Conservation (phyloP, 2,888 invertebrate genomes). For the Catocala fraxini region DNA sequence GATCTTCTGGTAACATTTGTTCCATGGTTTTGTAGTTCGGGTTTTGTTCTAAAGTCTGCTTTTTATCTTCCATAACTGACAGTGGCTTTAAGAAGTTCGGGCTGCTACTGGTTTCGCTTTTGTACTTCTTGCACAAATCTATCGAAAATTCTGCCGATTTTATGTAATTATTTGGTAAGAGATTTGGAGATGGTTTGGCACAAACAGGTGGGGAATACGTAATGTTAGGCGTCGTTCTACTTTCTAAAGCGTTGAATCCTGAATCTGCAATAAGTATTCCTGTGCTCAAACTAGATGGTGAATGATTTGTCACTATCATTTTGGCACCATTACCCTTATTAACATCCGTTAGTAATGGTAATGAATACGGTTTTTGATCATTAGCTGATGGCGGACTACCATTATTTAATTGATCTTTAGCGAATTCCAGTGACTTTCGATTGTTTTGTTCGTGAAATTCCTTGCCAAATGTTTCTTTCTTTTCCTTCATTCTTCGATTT, state of each 20-base stretch:
- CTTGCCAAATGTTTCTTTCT: conserved; percentile 82
- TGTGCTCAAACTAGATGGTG: not conserved
- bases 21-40: conserved; percentile 5
- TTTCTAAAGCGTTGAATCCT: conserved; percentile 3
- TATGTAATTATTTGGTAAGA: conserved; percentile 3
- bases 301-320: conserved; percentile 2
- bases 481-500: conserved; percentile 92
- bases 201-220: conserved; percentile 13
- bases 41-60: conserved; percentile 5
- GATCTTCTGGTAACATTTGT: conserved; percentile 55
- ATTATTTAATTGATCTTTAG: conserved; percentile 61
- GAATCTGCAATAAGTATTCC: not conserved
- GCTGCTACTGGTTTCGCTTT: conserved; percentile 3
- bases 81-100: not conserved
- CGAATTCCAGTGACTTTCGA: conserved; percentile 41
- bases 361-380: conserved; percentile 47
- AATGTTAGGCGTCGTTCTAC: not conserved
- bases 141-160: conserved; percentile 25
- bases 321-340: conserved; percentile 6
- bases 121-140: conserved; percentile 26
- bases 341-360: conserved; percentile 46
- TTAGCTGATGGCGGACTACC: conserved; percentile 54
- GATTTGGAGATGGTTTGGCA: conserved; percentile 3
- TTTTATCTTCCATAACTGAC: conserved; percentile 13
- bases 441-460: conserved; percentile 50